Conservation (phyloP, 2,888 invertebrate species). For the Latrodectus elegans region DNA sequence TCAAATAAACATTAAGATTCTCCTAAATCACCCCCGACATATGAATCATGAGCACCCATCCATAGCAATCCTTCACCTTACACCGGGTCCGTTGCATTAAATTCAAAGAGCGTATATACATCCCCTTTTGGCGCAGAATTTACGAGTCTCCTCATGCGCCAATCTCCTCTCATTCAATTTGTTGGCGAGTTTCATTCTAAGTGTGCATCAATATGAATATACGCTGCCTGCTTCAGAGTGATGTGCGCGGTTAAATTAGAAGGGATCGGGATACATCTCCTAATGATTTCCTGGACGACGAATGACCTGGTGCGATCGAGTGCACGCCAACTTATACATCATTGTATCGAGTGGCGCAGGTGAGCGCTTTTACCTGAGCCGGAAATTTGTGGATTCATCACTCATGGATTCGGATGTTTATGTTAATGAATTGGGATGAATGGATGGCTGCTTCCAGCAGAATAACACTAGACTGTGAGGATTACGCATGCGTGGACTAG, state of each 20-base stretch:
- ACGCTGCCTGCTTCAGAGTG: background rate
- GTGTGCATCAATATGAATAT: background rate
- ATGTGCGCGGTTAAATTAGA: background rate
- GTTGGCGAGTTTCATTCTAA: background rate
- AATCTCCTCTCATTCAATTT: background rate
- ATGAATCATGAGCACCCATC: background rate
- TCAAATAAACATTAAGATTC: too few relatives aligned
- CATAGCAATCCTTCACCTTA: background rate
- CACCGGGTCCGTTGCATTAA: background rate
- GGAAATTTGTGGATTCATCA: background rate
- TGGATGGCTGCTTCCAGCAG: background rate
- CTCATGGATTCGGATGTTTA: background rate
- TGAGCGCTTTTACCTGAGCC: background rate
- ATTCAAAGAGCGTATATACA: background rate
- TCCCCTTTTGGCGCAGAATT: background rate
- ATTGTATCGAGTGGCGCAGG: slow-evolving; percentile 12
- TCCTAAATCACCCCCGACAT: too few relatives aligned
- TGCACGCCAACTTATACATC: background rate
- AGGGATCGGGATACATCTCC: slow-evolving; percentile 7
- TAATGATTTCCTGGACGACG: slow-evolving; percentile 11
- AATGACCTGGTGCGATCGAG: background rate
- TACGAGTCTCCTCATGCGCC: background rate
- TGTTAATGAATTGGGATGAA: background rate
- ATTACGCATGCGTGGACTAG: too few relatives aligned
- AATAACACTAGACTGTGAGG: background rate